A percentile compares a stretch with the other conserved stretches of the same genome.
Evolutionary conservation across 1,140 invertebrate genomes (phyloP).

Genomic region (Gonioctena quinquepunctata): DNA sequence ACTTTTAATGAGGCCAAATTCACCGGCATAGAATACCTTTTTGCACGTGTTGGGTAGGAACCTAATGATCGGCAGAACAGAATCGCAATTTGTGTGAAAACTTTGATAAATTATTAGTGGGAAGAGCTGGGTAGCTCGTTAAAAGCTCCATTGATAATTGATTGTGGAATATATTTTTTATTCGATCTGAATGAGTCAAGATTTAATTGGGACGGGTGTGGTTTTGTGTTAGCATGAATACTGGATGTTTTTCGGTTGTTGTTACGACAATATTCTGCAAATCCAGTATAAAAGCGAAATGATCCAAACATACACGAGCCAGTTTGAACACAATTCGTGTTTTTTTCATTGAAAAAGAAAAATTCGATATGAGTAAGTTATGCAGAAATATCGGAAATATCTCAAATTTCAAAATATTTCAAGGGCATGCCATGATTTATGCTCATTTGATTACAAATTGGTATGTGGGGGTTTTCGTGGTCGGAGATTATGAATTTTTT

Average conservation of each 20-base stretch:
- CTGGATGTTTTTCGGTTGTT: too few species aligned
- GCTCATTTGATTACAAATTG: too few species aligned
- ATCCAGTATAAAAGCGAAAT: too few species aligned
- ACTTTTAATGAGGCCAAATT: conserved; percentile 25
- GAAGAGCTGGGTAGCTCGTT: conserved; percentile 15
- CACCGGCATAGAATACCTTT: background rate
- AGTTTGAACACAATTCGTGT: background rate
- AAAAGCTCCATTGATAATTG: conserved; percentile 30
- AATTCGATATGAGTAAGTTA: too few species aligned
- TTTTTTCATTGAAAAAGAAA: too few species aligned
- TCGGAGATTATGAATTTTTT: too few species aligned
- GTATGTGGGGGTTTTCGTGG: too few species aligned
- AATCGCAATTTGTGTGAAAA: conserved; percentile 29
- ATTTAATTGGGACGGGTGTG: background rate
- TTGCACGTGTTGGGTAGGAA: background rate
- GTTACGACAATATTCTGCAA: too few species aligned
- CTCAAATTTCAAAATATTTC: too few species aligned
- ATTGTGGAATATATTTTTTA: background rate
- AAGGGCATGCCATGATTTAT: too few species aligned
- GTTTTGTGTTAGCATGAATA: too few species aligned
- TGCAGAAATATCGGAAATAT: too few species aligned
- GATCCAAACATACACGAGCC: background rate
- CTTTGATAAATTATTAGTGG: conserved; percentile 30
- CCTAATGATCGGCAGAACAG: conserved; percentile 20
- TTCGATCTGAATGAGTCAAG: background rate